Conservation (phyloP, 2,888 invertebrate genomes). For the Poecilobothrus nobilitatus region DNA sequence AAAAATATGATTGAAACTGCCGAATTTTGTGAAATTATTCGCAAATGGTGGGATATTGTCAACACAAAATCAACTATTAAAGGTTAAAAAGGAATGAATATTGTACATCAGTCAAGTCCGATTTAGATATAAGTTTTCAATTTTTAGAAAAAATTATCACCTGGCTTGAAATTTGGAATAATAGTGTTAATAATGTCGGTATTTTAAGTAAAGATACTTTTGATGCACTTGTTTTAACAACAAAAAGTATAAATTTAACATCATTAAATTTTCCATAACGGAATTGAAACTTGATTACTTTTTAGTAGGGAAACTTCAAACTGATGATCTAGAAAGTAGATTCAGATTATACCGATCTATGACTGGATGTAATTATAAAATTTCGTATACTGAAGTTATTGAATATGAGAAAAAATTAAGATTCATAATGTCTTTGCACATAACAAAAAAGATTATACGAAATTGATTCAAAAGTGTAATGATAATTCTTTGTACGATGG, state of each 20-base stretch:
- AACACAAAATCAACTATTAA: background rate
- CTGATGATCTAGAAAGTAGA: too few species aligned
- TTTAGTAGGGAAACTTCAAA: too few species aligned
- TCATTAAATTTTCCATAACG: background rate
- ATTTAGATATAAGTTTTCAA: background rate
- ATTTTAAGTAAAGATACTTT: background rate
- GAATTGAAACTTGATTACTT: too few species aligned
- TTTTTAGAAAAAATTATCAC: background rate
- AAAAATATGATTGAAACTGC: too few species aligned
- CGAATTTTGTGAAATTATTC: conserved; percentile 10
- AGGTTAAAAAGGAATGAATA: background rate
- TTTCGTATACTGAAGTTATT: too few species aligned
- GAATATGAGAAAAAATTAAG: too few species aligned
- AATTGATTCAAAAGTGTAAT: too few species aligned
- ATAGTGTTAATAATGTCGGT: conserved; percentile 9
- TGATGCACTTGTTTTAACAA: conserved; percentile 5
- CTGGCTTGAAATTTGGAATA: background rate
- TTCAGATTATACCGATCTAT: too few species aligned
- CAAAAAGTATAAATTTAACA: background rate
- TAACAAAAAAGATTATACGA: too few species aligned
- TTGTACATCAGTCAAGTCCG: background rate
- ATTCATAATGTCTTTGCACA: too few species aligned
- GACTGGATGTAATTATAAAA: too few species aligned
- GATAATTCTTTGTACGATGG: too few species aligned
- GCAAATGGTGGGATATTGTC: conserved; percentile 10